These are phyloP conservation scores for Polietes domitor DNA, from an alignment of 2,888 invertebrate genomes.

Conservation along the genomic window DNA sequence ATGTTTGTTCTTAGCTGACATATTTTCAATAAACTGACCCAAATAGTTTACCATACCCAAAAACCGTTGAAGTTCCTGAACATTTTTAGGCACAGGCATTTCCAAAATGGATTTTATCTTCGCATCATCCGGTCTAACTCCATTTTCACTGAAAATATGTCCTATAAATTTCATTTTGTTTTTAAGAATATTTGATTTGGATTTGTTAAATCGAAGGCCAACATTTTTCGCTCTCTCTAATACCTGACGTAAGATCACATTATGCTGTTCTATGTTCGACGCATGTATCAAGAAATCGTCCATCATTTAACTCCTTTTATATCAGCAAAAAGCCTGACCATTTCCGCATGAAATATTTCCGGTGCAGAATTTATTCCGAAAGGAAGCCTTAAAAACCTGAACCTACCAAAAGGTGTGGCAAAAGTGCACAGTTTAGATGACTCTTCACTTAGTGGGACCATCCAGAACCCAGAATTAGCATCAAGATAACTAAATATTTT, in stretches of 20 bases:
- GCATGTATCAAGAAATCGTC: conserved; percentile 56
- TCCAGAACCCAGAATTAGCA: conserved; percentile 69
- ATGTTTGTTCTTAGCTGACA: too few species aligned
- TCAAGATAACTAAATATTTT: too few species aligned
- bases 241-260: conserved; percentile 43
- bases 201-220: conserved; percentile 58
- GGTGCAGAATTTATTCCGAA: conserved; percentile 63
- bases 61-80: conserved; percentile 48
- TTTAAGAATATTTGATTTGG: conserved; percentile 39
- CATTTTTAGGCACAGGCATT: conserved; percentile 37
- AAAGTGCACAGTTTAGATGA: conserved; percentile 67
- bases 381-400: conserved; percentile 41
- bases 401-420: conserved; percentile 68
- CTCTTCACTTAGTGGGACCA: conserved; percentile 50
- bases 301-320: conserved; percentile 44
- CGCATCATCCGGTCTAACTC: conserved; percentile 27
- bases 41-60: conserved; percentile 49
- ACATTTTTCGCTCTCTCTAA: conserved; percentile 53
- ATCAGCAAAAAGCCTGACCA: conserved; percentile 54
- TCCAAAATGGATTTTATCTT: conserved; percentile 35
- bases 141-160: conserved; percentile 42
- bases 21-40: background rate
- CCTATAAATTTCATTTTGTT: conserved; percentile 53
- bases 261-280: conserved; percentile 16
- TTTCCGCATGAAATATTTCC: conserved; percentile 61